These are phyloP conservation scores for Dysmachus trigonus DNA, from an alignment of 2,888 invertebrate genomes.

Conservation along the genomic window DNA sequence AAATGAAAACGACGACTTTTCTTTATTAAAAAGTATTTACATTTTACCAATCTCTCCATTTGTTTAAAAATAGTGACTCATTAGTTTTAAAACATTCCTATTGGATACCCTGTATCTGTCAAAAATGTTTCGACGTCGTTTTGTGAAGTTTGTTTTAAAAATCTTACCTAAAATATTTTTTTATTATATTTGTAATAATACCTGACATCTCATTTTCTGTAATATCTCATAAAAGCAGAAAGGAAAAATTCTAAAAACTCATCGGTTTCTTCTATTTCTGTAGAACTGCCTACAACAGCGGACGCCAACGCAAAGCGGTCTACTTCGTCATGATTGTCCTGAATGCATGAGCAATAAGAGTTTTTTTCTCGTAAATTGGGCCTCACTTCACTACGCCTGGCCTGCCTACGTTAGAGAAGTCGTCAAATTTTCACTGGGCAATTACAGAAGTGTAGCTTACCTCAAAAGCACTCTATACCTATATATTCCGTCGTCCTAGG, in stretches of 20 bases:
- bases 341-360: not conserved
- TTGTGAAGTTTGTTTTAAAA: no score
- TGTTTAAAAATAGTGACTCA: no score
- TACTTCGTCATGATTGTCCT: not conserved
- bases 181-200: no score
- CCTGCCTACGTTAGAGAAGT: not conserved
- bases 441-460: not conserved
- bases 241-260: not conserved
- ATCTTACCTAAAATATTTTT: no score
- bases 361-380: not conserved
- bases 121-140: no score
- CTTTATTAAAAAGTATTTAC: no score
- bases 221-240: not conserved
- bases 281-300: not conserved
- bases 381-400: not conserved
- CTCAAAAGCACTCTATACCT: not conserved
- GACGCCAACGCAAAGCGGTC: not conserved
- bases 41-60: no score
- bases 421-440: constrained; percentile 17
- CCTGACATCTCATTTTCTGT: no score
- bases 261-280: not conserved
- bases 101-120: no score
- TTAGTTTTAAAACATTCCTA: no score
- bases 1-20: no score
- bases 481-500: not conserved